phyloP scores from a whole-genome alignment of 2,113 vertebrate genomes.

The Speoplatyrhinus poulsoni region DNA sequence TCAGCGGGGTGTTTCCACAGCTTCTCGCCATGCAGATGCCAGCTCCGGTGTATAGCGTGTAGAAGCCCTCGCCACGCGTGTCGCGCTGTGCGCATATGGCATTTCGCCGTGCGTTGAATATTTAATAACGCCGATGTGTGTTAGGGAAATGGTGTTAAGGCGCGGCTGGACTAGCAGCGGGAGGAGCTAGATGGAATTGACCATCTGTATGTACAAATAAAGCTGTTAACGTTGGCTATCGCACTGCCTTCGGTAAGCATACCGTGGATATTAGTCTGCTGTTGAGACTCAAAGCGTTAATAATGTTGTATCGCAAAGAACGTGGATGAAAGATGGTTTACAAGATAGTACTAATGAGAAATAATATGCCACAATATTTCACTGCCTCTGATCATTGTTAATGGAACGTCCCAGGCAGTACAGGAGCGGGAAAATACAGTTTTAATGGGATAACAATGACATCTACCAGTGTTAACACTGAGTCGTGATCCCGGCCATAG shows the following conservation, averaged over 20 bases:
- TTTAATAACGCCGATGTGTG: slow-evolving; percentile 59
- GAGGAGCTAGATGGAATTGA: slow-evolving; percentile 49
- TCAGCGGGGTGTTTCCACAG: slow-evolving; percentile 68
- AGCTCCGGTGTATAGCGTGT: slow-evolving; percentile 37
- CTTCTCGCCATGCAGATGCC: slow-evolving; percentile 67
- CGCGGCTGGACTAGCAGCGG: slow-evolving; percentile 27
- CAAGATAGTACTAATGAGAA: neutral
- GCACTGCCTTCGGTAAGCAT: slow-evolving; percentile 1
- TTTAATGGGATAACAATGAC: no score
- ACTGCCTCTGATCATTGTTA: no score
- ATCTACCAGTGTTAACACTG: no score
- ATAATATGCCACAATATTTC: no score
- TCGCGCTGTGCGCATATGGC: slow-evolving; percentile 73
- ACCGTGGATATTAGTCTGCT: neutral
- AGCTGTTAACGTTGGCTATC: slow-evolving; percentile 41
- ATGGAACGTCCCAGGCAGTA: no score
- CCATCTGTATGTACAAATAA: slow-evolving; percentile 55
- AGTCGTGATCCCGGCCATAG: no score
- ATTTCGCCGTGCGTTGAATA: slow-evolving; percentile 57
- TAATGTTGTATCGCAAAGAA: slow-evolving; percentile 29
- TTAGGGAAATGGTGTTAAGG: slow-evolving; percentile 41
- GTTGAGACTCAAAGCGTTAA: neutral
- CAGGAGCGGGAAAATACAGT: no score
- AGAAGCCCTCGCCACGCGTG: slow-evolving; percentile 40
- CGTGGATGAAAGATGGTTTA: slow-evolving; percentile 20